These are phyloP conservation scores for Cosmorhoe ocellata DNA, from an alignment of 2,888 invertebrate species.

Conservation along the genomic window DNA sequence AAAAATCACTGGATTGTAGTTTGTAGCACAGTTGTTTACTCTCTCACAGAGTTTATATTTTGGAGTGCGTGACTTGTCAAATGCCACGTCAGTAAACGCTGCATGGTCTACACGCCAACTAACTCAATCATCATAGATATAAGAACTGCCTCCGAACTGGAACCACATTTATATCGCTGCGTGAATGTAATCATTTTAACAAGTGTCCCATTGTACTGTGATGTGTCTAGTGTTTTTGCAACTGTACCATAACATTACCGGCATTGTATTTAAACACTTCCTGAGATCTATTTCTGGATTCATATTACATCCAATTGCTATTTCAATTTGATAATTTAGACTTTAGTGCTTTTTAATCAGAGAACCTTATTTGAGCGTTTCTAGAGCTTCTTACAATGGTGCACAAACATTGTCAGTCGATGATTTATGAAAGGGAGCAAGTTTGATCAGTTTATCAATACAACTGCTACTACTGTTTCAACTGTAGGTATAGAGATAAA, in stretches of 20 bases:
- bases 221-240: background rate
- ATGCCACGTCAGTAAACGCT: conserved; percentile 47
- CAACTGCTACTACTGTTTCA: conserved; percentile 50
- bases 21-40: conserved; percentile 49
- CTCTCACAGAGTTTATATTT: conserved; percentile 52
- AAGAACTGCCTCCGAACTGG: conserved; percentile 21
- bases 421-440: conserved; percentile 36
- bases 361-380: conserved; percentile 21
- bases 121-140: conserved; percentile 34
- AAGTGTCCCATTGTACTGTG: conserved; percentile 7
- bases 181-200: conserved; percentile 10
- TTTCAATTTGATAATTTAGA: background rate
- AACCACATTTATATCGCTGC: conserved; percentile 16
- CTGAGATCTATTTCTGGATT: conserved; percentile 1
- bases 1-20: conserved; percentile 30
- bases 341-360: too few relatives aligned
- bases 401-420: conserved; percentile 28
- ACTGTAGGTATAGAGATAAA: conserved; percentile 44
- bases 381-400: conserved; percentile 11
- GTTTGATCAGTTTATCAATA: conserved; percentile 44
- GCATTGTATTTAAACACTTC: background rate
- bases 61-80: conserved; percentile 65
- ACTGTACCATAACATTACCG: background rate
- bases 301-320: background rate
- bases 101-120: conserved; percentile 34